A percentile compares a stretch with the other conserved stretches of the same genome.
Evolutionary conservation across 2,797 vertebrate species (phyloP).

Genomic region (Enteromius fasciolatus): DNA sequence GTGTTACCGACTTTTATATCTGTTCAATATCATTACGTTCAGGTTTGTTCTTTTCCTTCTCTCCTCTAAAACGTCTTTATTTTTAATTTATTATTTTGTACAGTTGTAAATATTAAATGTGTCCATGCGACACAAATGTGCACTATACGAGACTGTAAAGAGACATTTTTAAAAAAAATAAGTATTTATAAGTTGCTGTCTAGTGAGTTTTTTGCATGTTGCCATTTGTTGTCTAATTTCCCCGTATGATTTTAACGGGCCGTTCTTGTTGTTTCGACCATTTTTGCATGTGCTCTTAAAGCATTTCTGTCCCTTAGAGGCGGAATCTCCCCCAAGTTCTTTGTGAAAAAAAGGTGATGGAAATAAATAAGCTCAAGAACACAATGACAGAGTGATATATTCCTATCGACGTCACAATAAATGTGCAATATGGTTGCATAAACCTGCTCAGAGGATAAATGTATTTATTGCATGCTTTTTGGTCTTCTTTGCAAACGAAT

Average conservation of each 20-base stretch:
- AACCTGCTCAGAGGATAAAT: not conserved
- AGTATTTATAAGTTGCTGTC: conserved; percentile 85
- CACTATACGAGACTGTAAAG: conserved; percentile 82
- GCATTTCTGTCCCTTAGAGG: conserved; percentile 69
- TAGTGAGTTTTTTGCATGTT: conserved; percentile 74
- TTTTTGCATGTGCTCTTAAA: conserved; percentile 75
- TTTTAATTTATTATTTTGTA: conserved; percentile 84
- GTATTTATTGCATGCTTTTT: not conserved
- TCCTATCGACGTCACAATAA: conserved; percentile 37
- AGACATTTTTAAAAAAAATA: conserved; percentile 71
- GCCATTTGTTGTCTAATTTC: conserved; percentile 69
- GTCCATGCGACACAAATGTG: conserved; percentile 72
- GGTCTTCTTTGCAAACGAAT: not conserved
- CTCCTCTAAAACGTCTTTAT: conserved; percentile 66
- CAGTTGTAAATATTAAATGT: conserved; percentile 83
- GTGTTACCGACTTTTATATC: conserved; percentile 25
- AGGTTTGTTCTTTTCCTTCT: conserved; percentile 59
- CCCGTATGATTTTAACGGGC: conserved; percentile 55
- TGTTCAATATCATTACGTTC: conserved; percentile 24
- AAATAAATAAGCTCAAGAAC: conserved; percentile 76
- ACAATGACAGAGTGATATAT: conserved; percentile 57
- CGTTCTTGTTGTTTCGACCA: conserved; percentile 69
- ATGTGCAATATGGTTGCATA: conserved; percentile 44
- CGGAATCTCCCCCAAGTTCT: conserved; percentile 67
- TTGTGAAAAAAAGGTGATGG: conserved; percentile 71